Conservation (phyloP, 2,797 vertebrate genomes). For the Phataginus tetradactyla region DNA sequence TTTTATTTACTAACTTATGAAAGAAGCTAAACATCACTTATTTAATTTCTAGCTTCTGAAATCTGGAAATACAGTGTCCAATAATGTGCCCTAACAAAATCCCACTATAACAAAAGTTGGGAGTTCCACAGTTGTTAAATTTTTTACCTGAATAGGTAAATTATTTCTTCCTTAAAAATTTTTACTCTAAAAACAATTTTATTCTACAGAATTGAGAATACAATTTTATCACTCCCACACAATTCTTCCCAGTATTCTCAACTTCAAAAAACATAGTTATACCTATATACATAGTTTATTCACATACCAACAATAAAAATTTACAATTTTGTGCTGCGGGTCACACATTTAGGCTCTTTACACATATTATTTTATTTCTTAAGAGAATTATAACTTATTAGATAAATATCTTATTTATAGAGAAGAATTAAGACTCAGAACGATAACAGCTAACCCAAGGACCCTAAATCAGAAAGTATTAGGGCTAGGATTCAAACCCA, state of each 20-base stretch:
- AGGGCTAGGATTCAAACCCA: constrained; percentile 23
- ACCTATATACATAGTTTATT: background rate
- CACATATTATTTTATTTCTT: constrained; percentile 36
- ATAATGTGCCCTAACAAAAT: constrained; percentile 25
- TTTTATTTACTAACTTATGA: constrained; percentile 60
- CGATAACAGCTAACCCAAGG: constrained; percentile 3
- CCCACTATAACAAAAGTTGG: background rate
- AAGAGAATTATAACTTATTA: background rate
- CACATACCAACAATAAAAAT: constrained; percentile 31
- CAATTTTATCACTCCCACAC: constrained; percentile 16
- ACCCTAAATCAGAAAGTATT: constrained; percentile 16
- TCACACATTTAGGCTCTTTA: constrained; percentile 7
- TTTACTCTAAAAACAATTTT: background rate
- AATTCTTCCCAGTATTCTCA: constrained; percentile 43
- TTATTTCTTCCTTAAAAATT: constrained; percentile 31
- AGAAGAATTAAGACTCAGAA: background rate
- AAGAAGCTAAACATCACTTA: constrained; percentile 10
- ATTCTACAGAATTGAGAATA: constrained; percentile 7
- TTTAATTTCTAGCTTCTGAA: constrained; percentile 22
- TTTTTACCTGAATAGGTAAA: constrained; percentile 28
- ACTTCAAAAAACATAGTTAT: constrained; percentile 17
- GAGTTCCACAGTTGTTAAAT: background rate
- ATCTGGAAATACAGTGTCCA: background rate
- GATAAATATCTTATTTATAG: background rate
- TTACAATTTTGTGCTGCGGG: background rate